These are phyloP conservation scores for Gymnoscopelus microlampas DNA, from an alignment of 2,797 vertebrate species.

Conservation along the genomic window DNA sequence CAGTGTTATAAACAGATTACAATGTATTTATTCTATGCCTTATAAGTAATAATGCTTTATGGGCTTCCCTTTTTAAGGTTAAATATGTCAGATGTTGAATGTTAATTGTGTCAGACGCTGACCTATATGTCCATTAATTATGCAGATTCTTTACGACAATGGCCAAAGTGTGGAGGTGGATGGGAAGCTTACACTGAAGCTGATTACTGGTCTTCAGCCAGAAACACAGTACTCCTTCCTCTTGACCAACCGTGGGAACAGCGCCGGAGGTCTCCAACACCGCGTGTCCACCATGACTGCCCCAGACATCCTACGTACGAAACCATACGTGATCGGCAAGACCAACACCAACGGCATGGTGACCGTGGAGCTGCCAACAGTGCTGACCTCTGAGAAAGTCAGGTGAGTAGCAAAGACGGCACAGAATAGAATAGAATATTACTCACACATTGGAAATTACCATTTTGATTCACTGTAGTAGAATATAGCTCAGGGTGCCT, in stretches of 20 bases:
- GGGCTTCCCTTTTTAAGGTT: too few relatives aligned
- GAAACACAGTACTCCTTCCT: conserved; percentile 98
- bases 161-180: conserved; percentile 98
- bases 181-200: conserved; percentile 93
- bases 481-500: neutral
- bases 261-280: conserved; percentile 96
- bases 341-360: conserved; percentile 96
- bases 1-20: too few relatives aligned
- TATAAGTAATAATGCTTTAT: too few relatives aligned
- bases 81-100: too few relatives aligned
- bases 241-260: conserved; percentile 96
- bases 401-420: conserved; percentile 74
- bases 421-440: too few relatives aligned
- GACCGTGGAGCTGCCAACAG: conserved; percentile 92
- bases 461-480: too few relatives aligned
- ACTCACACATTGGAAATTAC: too few relatives aligned
- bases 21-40: too few relatives aligned
- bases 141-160: conserved; percentile 96
- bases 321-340: conserved; percentile 93
- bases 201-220: conserved; percentile 95
- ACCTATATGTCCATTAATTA: neutral
- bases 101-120: neutral
- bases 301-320: conserved; percentile 92
- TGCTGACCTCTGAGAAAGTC: conserved; percentile 92
- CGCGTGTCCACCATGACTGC: conserved; percentile 96